Evolutionary conservation across 2,888 invertebrate species (phyloP), one percentile per base, ranked within the genome.

Genomic region (Aquatica leii): DNA sequence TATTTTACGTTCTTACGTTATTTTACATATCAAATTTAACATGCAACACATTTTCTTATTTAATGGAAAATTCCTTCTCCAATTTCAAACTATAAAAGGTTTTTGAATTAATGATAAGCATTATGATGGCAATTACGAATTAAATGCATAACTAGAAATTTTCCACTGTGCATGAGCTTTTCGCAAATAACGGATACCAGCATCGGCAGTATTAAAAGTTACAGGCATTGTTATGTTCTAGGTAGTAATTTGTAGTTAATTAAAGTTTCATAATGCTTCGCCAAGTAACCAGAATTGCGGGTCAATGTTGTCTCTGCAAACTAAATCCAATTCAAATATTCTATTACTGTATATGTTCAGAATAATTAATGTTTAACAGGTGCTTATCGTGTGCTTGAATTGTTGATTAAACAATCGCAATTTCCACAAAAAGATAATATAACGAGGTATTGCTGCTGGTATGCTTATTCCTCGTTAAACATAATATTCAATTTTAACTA

Each of bases 341-440:
- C 41, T 41, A 41, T 41, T 11, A 41, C 14, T 41, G n/a, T 15
- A 12, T 15, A 41, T 41, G 41, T 41, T 14, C 2, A 6, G 17
- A 41, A 41, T 41, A 41, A 41, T 41, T 41, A 41, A 41, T 41
- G 41, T 41, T 41, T 41, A 41, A 41, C 41, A 41, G 1, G 41
- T 41, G 41, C 41, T 41, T 14, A 11, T 12, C 5, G 8, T 41
- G 17, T 2, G 41, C 41, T 41, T 15, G 14, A 6, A 8, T 41
- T 41, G 41, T 41, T 41, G 37, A 37, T 37, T 37, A 37, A 37
- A 37, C 37, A 37, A 11, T 37, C 11, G 37, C 9, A 37, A 37
- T 37, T 37, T 37, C 37, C 5, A 6, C 12, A 41, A 24, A 41
- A 41, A 41, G 41, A 14, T 41, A 41, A 41, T 41, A 12, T 41